phyloP scores from a whole-genome alignment of 2,113 vertebrate genomes.

The Dromiciops gliroides region DNA sequence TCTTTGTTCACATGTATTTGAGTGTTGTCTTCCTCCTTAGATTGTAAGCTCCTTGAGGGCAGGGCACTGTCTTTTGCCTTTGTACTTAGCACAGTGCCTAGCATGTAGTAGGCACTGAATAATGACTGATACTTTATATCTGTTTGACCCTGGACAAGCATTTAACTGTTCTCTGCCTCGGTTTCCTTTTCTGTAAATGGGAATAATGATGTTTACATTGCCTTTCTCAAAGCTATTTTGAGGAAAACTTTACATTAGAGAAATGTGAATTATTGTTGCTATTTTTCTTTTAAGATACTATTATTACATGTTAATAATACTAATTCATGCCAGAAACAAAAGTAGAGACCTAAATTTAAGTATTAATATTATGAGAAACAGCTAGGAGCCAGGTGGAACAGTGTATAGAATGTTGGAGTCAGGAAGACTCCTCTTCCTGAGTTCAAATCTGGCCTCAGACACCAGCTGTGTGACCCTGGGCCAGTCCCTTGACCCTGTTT shows the following conservation, averaged over 20 bases:
- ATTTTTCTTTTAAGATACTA: not conserved
- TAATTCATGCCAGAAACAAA: not conserved
- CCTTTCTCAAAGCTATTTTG: not conserved
- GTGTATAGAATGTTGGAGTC: not conserved
- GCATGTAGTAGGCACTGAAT: not conserved
- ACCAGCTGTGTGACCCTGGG: not conserved
- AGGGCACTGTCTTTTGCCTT: not conserved
- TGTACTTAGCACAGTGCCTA: not conserved
- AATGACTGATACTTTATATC: not conserved
- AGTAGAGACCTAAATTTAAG: not conserved
- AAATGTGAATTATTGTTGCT: not conserved
- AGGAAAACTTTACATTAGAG: not conserved
- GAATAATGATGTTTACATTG: not conserved
- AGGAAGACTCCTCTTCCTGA: not conserved
- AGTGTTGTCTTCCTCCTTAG: not conserved
- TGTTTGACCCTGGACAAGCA: not conserved
- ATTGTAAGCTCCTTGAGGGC: not conserved
- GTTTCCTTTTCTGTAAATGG: not conserved
- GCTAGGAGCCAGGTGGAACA: not conserved
- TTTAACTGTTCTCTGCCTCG: not conserved
- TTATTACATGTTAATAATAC: not conserved
- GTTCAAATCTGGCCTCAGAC: not conserved
- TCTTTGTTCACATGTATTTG: not conserved
- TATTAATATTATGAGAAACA: not conserved
- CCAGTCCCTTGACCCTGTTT: not conserved